phyloP scores from a whole-genome alignment of 2,888 invertebrate species.

The Philhelius pedissequus region DNA sequence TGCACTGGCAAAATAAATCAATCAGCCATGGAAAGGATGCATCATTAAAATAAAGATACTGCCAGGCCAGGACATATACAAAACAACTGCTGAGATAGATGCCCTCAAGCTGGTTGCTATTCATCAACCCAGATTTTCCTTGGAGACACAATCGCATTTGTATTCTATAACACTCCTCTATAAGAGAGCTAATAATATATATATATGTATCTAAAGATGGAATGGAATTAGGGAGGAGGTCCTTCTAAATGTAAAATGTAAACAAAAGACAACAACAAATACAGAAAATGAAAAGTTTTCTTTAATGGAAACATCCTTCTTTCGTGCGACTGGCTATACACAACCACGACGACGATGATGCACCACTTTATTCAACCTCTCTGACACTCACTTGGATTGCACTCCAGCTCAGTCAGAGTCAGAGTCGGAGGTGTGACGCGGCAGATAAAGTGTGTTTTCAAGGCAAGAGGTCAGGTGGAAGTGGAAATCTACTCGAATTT shows the following conservation, averaged over 20 bases:
- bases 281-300: slow-evolving; percentile 16
- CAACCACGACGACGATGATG: background rate
- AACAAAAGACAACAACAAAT: background rate
- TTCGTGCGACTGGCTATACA: background rate
- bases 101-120: slow-evolving; percentile 40
- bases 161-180: background rate
- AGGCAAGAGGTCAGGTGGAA: slow-evolving; percentile 62
- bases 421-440: slow-evolving; percentile 6
- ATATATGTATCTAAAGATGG: too few species aligned
- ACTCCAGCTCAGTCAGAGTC: slow-evolving; percentile 36
- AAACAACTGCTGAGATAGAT: background rate
- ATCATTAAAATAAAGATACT: slow-evolving; percentile 30
- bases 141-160: slow-evolving; percentile 32
- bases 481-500: background rate
- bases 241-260: slow-evolving; percentile 10
- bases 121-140: slow-evolving; percentile 61
- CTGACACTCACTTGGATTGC: slow-evolving; percentile 37
- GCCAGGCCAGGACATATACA: background rate
- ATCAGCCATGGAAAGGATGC: background rate
- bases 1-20: slow-evolving; percentile 37
- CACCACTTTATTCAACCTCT: background rate
- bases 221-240: background rate
- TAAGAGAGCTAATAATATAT: background rate
- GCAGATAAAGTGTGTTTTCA: slow-evolving; percentile 24
- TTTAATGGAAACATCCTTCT: slow-evolving; percentile 51